These are phyloP conservation scores for Mus spicilegus DNA, from an alignment of 2,113 vertebrate species.

Conservation along the genomic window DNA sequence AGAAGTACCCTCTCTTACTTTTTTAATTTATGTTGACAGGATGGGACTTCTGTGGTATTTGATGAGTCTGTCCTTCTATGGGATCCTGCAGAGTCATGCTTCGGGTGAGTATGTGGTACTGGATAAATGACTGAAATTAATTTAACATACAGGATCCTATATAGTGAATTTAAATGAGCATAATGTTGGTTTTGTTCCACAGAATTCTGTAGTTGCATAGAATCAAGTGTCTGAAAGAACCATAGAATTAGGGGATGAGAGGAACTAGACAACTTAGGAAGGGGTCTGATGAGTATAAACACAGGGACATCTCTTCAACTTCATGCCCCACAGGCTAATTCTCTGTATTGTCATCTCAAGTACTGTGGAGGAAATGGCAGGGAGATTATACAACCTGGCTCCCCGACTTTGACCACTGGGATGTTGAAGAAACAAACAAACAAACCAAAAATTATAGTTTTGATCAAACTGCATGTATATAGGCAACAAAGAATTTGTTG, in stretches of 20 bases:
- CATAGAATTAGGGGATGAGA: background rate
- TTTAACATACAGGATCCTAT: background rate
- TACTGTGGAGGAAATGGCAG: background rate
- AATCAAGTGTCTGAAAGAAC: background rate
- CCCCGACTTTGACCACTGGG: background rate
- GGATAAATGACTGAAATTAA: background rate
- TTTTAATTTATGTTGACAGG: conserved; percentile 81
- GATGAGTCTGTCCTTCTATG: conserved; percentile 79
- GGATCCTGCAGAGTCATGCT: conserved; percentile 62
- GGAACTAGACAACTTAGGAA: background rate
- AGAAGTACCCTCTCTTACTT: conserved; percentile 42
- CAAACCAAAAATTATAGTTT: background rate
- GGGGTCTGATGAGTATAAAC: background rate
- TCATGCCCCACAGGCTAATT: background rate
- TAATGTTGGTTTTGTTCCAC: background rate
- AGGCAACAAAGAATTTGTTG: background rate
- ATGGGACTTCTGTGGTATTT: conserved; percentile 83
- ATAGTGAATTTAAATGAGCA: conserved; percentile 36
- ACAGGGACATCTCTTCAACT: background rate
- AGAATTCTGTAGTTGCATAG: background rate
- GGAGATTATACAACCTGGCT: background rate
- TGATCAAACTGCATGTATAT: background rate
- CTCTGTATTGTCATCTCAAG: background rate
- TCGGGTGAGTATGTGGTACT: conserved; percentile 83
- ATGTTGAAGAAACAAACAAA: background rate